Base-by-base conservation (phyloP, 2,113 vertebrate genomes). In the Onychostruthus taczanowskii region DNA sequence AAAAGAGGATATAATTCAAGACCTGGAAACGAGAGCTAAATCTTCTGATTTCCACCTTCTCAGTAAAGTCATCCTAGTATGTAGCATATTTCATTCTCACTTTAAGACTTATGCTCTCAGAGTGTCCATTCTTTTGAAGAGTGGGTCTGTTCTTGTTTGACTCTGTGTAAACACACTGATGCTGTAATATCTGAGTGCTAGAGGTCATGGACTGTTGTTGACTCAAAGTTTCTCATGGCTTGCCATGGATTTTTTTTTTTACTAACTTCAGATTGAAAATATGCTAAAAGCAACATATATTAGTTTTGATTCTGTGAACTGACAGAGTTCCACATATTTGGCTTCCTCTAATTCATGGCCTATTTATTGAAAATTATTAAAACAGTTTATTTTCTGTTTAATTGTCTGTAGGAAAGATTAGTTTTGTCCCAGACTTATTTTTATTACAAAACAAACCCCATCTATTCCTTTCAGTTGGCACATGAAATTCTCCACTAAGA, bases 21-120 rank as follows among this genome's bases (percentile, higher is more conserved):
- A 99, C 90, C 96, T 99, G 55, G 98, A 92, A 81, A 98, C 66
- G 47, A 98, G 99, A 97, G 99, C 98, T 5, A 98, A 98, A 6
- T 91, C 98, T 93, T 99, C 99, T 15, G 99, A 99, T 96, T 99
- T 99, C 98, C 95, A 98, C 59, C 98, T 98, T 20, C 27, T 98
- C 87, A 99, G 98, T 97, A 98, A 98, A 91, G 43, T 97, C 52
- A 92, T 99, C 53, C 94, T 97, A 92, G 99, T 99, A 96, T 85
- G 98, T 95, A 82, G 33, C 19, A 55, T 62, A 27, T 90, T 94
- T 90, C 10, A 10, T 85, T 87, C n/a, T 82, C 52, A 47, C 30
- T 64, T 75, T n/a, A 79, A 61, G 43, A 22, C 7, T 31, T 75
- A 33, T 27, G 30, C 7, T 67, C 5, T 74, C 70, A 33, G 30